A percentile compares a stretch with the other conserved stretches of the same genome.
These are phyloP conservation scores for Steinernema carpocapsae DNA, from an alignment of 2,888 invertebrate genomes.

Conservation along the genomic window DNA sequence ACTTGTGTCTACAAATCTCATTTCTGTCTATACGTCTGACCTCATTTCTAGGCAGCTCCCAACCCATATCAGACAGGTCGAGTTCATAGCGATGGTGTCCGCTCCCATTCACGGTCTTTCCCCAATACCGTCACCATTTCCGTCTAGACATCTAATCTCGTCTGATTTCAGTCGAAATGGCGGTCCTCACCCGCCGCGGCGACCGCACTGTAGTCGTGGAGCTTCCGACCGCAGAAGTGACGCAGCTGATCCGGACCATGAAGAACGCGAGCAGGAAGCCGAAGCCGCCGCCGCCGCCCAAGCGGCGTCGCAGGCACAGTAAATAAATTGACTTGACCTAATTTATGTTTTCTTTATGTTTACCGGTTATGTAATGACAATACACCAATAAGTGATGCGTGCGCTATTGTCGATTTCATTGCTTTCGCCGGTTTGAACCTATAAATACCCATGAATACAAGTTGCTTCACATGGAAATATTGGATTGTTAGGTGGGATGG, in stretches of 20 bases:
- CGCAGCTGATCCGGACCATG: slow-evolving; percentile 71
- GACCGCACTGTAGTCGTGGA: slow-evolving; percentile 71
- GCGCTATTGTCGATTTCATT: not conserved
- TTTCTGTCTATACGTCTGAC: too few species aligned
- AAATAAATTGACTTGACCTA: slow-evolving; percentile 10
- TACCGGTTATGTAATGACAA: too few species aligned
- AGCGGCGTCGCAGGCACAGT: not conserved
- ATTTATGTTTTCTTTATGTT: not conserved
- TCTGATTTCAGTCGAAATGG: slow-evolving; percentile 71
- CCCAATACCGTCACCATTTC: too few species aligned
- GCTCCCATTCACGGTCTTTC: too few species aligned
- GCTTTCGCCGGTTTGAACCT: not conserved
- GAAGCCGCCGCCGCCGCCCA: slow-evolving; percentile 64
- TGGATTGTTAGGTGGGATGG: too few species aligned
- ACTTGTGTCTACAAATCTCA: too few species aligned
- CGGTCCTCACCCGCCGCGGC: slow-evolving; percentile 70
- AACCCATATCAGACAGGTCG: too few species aligned
- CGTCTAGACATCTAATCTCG: too few species aligned
- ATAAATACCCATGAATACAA: not conserved
- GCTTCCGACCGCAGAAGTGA: slow-evolving; percentile 69
- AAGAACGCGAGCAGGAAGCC: slow-evolving; percentile 71
- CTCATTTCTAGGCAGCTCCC: too few species aligned
- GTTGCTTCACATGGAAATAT: not conserved
- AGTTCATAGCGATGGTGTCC: too few species aligned
- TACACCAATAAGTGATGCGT: too few species aligned